These are phyloP conservation scores for Gobius niger DNA, from an alignment of 2,113 vertebrate species.

Conservation along the genomic window DNA sequence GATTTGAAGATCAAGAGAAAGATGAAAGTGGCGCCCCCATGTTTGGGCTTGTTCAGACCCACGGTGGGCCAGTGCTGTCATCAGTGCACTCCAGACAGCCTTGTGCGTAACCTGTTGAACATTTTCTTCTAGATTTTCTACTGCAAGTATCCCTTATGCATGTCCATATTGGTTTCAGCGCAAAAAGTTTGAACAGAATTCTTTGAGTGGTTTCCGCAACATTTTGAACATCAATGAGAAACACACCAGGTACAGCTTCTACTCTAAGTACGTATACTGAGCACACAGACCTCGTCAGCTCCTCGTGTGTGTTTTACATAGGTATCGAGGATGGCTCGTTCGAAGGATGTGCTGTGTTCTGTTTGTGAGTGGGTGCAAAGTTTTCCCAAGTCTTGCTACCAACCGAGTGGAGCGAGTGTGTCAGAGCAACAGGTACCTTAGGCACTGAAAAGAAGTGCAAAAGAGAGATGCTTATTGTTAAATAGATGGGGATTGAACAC, in stretches of 20 bases:
- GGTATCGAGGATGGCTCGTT: constrained; percentile 79
- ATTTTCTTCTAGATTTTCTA: neutral
- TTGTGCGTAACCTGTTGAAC: constrained; percentile 62
- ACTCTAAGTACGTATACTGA: neutral
- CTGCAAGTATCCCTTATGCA: constrained; percentile 12
- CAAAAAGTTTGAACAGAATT: constrained; percentile 53
- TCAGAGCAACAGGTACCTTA: constrained; percentile 70
- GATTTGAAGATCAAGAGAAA: constrained; percentile 68
- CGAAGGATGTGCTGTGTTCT: constrained; percentile 71
- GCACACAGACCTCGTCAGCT: neutral
- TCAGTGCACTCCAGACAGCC: constrained; percentile 77
- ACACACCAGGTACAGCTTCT: constrained; percentile 68
- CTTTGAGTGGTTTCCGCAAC: constrained; percentile 66
- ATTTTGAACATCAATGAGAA: constrained; percentile 71
- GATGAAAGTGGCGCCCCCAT: constrained; percentile 50
- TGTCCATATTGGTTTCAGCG: constrained; percentile 36
- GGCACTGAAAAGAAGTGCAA: constrained; percentile 18
- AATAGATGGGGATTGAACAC: constrained; percentile 48
- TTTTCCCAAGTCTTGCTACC: constrained; percentile 51
- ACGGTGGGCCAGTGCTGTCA: constrained; percentile 76
- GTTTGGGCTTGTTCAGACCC: constrained; percentile 71
- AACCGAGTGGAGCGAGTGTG: constrained; percentile 60
- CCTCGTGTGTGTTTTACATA: constrained; percentile 24
- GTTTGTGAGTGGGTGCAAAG: constrained; percentile 71
- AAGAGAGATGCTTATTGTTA: constrained; percentile 45